Evolutionary conservation across 1,140 invertebrate species (phyloP), one percentile per base, ranked within the genome.

Genomic region (Spodoptera frugiperda): DNA sequence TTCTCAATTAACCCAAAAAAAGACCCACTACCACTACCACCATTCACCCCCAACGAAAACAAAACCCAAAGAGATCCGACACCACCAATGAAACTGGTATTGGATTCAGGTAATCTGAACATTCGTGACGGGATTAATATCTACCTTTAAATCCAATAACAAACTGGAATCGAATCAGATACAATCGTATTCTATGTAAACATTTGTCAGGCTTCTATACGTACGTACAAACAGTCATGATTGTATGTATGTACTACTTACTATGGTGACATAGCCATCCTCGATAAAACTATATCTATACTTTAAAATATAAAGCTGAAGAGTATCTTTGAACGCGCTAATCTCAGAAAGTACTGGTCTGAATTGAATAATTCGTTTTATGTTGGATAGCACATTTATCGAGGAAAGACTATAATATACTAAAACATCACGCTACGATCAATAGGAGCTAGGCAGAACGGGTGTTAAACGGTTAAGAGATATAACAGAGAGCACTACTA

Each of bases 61-160:
- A 30, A 61, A 61, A 61, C 25, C n/a, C 17, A 44, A 19, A 44
- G 59, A 63, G 30, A 63, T 33, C 9, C 15, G 59, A 63, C 2
- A 63, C 33, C 59, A 63, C 15, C n/a, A n/a, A 44, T 63, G 44
- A 63, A 63, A 44, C 33, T 63, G 15, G 59, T 63, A 63, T 63
- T 39, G 57, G n/a, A 39, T 61, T 25, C 57, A 17, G 39, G 48
- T 61, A 77, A 71, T 51, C 54, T 48, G 4, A 44, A 54, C 76
- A 77, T 71, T 71, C 65, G 46, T 71, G 65, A 77, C 59, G 14
- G 76, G 67, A 77, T 77, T 49, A 61, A 70, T 63, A 70, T 61
- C 54, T 46, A 46, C 63, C 74, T 55, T 71, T 77, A 71, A 77
- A 77, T 77, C 76, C 76, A 77, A 77, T 77, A 77, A 77, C 76